Percentiles rank a stretch among this genome's conserved stretches.
Conservation (phyloP, 2,888 invertebrate genomes). For the Pristionchus maxplancki region DNA sequence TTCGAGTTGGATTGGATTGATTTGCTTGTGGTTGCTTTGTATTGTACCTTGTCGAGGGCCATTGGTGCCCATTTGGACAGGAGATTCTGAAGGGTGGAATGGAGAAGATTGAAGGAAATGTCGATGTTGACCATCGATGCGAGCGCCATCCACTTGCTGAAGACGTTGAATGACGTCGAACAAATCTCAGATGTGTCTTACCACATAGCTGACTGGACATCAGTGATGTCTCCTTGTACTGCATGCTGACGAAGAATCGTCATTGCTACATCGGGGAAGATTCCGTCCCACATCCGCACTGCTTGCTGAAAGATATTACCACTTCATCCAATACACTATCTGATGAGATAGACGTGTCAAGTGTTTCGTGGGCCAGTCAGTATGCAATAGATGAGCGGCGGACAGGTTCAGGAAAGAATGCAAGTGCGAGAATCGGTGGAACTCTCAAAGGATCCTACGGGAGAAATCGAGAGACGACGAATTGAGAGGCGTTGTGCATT, state of each 20-base stretch:
- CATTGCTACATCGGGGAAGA: conserved; percentile 87
- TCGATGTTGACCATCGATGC: conserved; percentile 80
- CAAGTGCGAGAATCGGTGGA: neutral
- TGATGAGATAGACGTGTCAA: neutral
- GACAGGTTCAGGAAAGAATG: neutral
- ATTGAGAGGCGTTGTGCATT: no score
- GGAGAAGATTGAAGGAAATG: conserved; percentile 74
- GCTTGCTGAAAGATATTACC: conserved; percentile 64
- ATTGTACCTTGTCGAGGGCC: conserved; percentile 71
- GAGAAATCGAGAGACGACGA: neutral
- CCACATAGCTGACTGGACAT: conserved; percentile 87
- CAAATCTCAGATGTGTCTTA: conserved; percentile 61
- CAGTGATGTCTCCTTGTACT: conserved; percentile 94
- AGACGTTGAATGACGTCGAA: neutral
- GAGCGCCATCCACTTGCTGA: conserved; percentile 84
- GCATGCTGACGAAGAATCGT: conserved; percentile 96
- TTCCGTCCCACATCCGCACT: conserved; percentile 73
- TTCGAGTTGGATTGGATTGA: neutral
- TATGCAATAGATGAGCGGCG: neutral
- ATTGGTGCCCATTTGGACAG: conserved; percentile 76
- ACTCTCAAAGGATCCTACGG: neutral
- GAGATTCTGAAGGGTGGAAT: conserved; percentile 69
- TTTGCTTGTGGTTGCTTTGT: neutral
- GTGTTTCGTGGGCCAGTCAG: neutral
- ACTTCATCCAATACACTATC: no score